phyloP scores from a whole-genome alignment of 2,888 invertebrate species.

The Xanthia togata region DNA sequence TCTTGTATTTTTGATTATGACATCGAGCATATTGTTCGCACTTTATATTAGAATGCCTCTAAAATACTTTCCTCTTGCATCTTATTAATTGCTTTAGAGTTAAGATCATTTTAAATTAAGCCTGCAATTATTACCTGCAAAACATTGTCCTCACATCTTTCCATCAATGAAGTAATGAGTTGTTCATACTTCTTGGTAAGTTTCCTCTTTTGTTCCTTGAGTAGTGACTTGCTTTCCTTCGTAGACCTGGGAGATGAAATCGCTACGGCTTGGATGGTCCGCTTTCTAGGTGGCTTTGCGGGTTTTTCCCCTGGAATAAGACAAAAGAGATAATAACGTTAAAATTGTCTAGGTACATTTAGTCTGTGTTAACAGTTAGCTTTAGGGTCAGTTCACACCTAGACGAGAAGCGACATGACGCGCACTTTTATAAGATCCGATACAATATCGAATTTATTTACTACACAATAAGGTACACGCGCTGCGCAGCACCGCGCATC shows the following conservation, averaged over 20 bases:
- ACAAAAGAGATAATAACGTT: too few relatives aligned
- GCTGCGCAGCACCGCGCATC: too few relatives aligned
- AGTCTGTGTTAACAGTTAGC: too few relatives aligned
- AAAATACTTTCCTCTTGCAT: neutral
- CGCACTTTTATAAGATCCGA: too few relatives aligned
- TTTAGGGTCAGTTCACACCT: too few relatives aligned
- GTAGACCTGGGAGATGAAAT: conserved; percentile 73
- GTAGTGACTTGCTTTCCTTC: conserved; percentile 78
- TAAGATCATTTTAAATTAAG: neutral
- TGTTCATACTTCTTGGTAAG: conserved; percentile 89
- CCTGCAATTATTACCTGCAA: conserved; percentile 75
- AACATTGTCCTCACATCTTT: conserved; percentile 85
- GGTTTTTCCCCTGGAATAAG: conserved; percentile 75
- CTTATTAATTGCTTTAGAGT: neutral
- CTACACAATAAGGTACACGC: too few relatives aligned
- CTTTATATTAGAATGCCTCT: neutral
- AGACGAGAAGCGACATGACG: too few relatives aligned
- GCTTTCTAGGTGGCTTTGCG: conserved; percentile 83
- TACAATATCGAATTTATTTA: too few relatives aligned
- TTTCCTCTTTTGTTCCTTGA: conserved; percentile 88
- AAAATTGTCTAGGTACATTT: too few relatives aligned
- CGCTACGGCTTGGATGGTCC: conserved; percentile 77
- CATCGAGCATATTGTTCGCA: neutral
- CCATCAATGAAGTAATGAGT: conserved; percentile 87
- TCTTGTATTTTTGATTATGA: neutral